phyloP scores from a whole-genome alignment of 2,888 invertebrate species.

The Maniola hyperantus region DNA sequence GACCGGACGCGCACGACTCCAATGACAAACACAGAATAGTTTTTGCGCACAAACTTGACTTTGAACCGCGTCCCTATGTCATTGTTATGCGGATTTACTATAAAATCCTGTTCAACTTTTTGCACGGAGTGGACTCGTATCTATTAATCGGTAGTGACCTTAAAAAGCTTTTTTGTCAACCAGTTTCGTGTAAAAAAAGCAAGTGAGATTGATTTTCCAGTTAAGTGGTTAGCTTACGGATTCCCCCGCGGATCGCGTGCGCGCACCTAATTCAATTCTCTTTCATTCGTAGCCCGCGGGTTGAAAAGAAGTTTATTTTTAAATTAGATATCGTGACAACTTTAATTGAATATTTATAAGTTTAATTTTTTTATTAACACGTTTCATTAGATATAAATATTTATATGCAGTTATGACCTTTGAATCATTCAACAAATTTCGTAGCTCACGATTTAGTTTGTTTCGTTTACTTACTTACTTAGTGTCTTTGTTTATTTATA shows the following conservation, averaged over 20 bases:
- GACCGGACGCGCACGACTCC: conserved; percentile 19
- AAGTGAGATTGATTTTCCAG: conserved; percentile 57
- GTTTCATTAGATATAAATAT: conserved; percentile 25
- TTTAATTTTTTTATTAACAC: conserved; percentile 25
- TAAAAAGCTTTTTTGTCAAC: conserved; percentile 42
- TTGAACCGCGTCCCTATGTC: conserved; percentile 59
- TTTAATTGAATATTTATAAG: conserved; percentile 29
- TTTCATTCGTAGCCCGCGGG: conserved; percentile 26
- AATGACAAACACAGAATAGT: conserved; percentile 35
- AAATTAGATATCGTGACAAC: conserved; percentile 27
- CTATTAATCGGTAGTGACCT: conserved; percentile 43
- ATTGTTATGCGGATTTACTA: conserved; percentile 60
- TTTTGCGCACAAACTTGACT: conserved; percentile 47
- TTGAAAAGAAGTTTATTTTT: conserved; percentile 24
- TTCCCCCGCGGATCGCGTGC: conserved; percentile 42
- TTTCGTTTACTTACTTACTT: neutral
- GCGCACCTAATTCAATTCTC: conserved; percentile 33
- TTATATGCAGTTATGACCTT: conserved; percentile 30
- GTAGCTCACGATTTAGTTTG: conserved; percentile 13
- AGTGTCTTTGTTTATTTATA: neutral
- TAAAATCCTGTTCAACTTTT: conserved; percentile 65
- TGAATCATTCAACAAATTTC: conserved; percentile 28
- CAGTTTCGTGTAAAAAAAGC: conserved; percentile 46
- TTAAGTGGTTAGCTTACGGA: conserved; percentile 48
- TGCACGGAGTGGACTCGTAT: conserved; percentile 32